Evolutionary conservation across 2,113 vertebrate genomes (phyloP).

Genomic region (Collichthys lucidus): DNA sequence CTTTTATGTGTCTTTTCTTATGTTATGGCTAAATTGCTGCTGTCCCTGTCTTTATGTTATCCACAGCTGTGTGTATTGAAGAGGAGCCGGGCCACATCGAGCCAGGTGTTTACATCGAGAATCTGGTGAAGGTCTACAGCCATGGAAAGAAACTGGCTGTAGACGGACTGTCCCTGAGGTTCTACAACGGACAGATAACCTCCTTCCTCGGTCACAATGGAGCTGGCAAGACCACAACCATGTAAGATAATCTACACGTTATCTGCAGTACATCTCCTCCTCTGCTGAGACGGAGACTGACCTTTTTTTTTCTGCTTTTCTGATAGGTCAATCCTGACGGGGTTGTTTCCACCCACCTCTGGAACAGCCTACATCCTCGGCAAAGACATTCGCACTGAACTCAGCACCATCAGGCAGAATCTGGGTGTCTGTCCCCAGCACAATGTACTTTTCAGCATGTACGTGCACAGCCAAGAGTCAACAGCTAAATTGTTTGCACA

Average conservation of each 20-base stretch:
- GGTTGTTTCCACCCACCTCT: slow-evolving; percentile 95
- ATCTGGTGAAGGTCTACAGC: slow-evolving; percentile 96
- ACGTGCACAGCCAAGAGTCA: slow-evolving; percentile 59
- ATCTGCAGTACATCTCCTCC: background rate
- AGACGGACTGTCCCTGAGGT: slow-evolving; percentile 93
- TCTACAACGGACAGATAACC: slow-evolving; percentile 97
- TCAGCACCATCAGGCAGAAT: slow-evolving; percentile 93
- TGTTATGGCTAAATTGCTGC: background rate
- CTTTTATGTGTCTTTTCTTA: background rate
- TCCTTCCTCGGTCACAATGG: slow-evolving; percentile 98
- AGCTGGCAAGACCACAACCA: slow-evolving; percentile 98
- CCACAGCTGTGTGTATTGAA: slow-evolving; percentile 91
- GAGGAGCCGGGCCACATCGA: slow-evolving; percentile 93
- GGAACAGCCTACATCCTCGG: slow-evolving; percentile 98
- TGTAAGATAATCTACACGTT: slow-evolving; percentile 85
- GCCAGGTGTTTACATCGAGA: slow-evolving; percentile 96
- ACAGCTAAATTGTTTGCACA: too few species aligned
- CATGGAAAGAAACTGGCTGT: slow-evolving; percentile 96
- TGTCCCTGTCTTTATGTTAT: slow-evolving; percentile 1
- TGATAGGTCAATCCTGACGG: slow-evolving; percentile 96
- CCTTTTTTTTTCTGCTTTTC: background rate
- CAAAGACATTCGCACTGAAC: slow-evolving; percentile 93
- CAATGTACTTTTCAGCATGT: slow-evolving; percentile 98
- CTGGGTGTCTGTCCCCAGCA: slow-evolving; percentile 97
- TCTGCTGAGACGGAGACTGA: background rate